Evolutionary conservation across 2,113 vertebrate species (phyloP).

Genomic region (Trichomycterus rosablanca): DNA sequence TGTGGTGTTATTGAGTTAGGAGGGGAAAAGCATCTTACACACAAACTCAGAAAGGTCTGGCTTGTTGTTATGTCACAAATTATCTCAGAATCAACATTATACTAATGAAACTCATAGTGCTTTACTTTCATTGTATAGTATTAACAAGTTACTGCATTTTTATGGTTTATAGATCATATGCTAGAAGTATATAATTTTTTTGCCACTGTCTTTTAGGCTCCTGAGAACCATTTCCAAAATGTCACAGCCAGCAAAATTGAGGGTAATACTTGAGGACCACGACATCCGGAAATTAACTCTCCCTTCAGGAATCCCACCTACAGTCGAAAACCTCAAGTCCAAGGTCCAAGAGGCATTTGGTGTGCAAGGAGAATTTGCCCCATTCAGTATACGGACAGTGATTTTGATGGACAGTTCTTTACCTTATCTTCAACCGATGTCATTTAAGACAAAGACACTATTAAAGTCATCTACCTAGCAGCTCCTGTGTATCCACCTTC

Average conservation of each 20-base stretch:
- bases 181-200: not conserved
- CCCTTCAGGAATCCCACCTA: not conserved
- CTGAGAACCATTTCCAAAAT: slow-evolving; percentile 1
- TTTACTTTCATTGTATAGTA: too few species aligned
- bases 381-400: not conserved
- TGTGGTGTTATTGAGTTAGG: too few species aligned
- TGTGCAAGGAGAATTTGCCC: not conserved
- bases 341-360: not conserved
- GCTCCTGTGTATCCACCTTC: not conserved
- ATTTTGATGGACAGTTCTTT: slow-evolving; percentile 10
- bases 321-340: not conserved
- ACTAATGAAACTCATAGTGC: too few species aligned
- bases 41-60: too few species aligned
- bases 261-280: slow-evolving; percentile 1
- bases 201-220: not conserved
- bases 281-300: not conserved
- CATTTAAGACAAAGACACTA: slow-evolving; percentile 7
- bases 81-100: too few species aligned
- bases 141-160: too few species aligned
- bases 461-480: not conserved
- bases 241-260: not conserved
- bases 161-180: too few species aligned
- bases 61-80: too few species aligned
- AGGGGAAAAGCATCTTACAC: too few species aligned
- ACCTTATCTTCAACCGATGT: slow-evolving; percentile 12